Evolutionary conservation across 2,113 vertebrate genomes (phyloP).

Genomic region (Eulemur rufifrons): DNA sequence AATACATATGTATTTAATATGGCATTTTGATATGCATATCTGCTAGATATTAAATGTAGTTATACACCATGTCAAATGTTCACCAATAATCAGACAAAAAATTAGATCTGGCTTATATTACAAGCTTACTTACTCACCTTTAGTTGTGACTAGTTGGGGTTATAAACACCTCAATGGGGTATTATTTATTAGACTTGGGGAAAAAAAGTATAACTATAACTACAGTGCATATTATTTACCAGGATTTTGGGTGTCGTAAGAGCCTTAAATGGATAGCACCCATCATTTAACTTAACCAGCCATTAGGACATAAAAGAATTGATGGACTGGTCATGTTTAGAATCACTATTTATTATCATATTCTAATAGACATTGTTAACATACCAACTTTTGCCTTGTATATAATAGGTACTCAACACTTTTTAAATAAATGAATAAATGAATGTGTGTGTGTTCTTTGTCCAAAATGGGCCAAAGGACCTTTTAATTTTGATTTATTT

Average conservation of each 20-base stretch:
- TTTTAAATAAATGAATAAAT: conserved; percentile 79
- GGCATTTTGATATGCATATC: conserved; percentile 65
- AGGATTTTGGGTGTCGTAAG: conserved; percentile 49
- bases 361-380: conserved; percentile 71
- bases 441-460: conserved; percentile 74
- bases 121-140: conserved; percentile 38
- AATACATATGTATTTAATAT: conserved; percentile 60
- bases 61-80: conserved; percentile 59
- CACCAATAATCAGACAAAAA: conserved; percentile 58
- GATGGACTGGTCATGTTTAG: conserved; percentile 68
- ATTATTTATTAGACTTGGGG: conserved; percentile 54
- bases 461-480: conserved; percentile 75
- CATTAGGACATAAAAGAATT: conserved; percentile 51
- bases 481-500: conserved; percentile 25
- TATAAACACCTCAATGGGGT: conserved; percentile 18
- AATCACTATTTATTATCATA: conserved; percentile 66
- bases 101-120: conserved; percentile 45
- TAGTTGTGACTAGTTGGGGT: conserved; percentile 53
- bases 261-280: conserved; percentile 57
- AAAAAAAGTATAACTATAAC: conserved; percentile 58
- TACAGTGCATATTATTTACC: conserved; percentile 61
- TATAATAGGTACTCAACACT: conserved; percentile 74
- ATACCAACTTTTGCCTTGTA: conserved; percentile 74
- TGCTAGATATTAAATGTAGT: conserved; percentile 57
- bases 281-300: conserved; percentile 55